Conservation (phyloP, 2,797 vertebrate genomes). For the Pygocentrus nattereri region DNA sequence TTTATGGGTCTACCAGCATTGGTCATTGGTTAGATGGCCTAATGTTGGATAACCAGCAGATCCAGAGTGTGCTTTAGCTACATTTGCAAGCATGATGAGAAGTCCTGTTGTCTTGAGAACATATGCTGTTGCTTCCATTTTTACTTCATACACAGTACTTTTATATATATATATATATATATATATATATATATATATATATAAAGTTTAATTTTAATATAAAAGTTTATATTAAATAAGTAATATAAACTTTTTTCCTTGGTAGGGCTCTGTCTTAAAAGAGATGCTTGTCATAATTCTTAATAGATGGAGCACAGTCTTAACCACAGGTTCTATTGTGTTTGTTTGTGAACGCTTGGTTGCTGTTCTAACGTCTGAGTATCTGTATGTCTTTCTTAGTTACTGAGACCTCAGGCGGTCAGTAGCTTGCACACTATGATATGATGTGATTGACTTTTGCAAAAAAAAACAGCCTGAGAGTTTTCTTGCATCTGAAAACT, state of each 20-base stretch:
- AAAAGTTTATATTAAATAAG: no score
- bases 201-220: no score
- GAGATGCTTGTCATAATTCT: conserved; percentile 6
- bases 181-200: no score
- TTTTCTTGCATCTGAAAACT: conserved; percentile 15
- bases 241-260: not conserved
- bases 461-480: conserved; percentile 19
- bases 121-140: not conserved
- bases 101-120: not conserved
- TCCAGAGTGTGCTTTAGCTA: not conserved
- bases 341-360: conserved; percentile 11
- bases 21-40: not conserved
- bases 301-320: conserved; percentile 32
- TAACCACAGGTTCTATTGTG: not conserved
- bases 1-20: not conserved
- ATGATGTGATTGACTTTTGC: conserved; percentile 35
- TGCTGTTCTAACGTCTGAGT: conserved; percentile 34
- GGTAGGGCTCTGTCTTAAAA: not conserved
- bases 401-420: conserved; percentile 38
- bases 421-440: conserved; percentile 31
- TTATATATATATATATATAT: no score
- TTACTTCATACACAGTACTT: not conserved
- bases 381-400: conserved; percentile 48
- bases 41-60: not conserved
- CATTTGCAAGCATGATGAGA: not conserved